Base-by-base conservation (phyloP, 2,888 invertebrate species). In the Mesochorus sp. region DNA sequence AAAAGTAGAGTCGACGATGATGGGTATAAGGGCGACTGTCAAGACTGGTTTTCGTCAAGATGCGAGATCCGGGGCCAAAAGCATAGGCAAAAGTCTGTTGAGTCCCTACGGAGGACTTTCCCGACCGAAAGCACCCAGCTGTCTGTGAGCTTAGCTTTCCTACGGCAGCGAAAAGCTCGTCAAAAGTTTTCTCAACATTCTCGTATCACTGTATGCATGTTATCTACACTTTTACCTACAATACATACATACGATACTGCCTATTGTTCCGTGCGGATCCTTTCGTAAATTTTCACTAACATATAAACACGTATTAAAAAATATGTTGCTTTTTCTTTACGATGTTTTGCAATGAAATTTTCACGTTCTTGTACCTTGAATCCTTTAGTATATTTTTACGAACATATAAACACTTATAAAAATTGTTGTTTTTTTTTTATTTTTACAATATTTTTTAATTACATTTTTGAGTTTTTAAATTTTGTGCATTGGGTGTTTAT, bases 11-110 rank as follows among this genome's bases (percentile, higher is more conserved):
- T 86, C 86, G 85, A 89, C 86, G 88, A 88, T 88, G 89, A 89
- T 88, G 89, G 89, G 87, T 87, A 85, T 88, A 89, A 89, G 89
- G 89, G 86, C 84, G 87, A 85, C 85, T 90, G 90, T 90, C 90
- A 86, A 83, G 82, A 80, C 83, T 87, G 84, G 87, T 90, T 89
- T 86, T 88, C 88, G 88, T 90, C 88, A 88, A 84, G 80, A 83
- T 80, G 68, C 82, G 83, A 67, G 49, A 73, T 72, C 70, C 74
- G 74, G 85, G 57, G 59, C 85, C 86, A 88, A 86, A 88, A 88
- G 82, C 88, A 57, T 39, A 42, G 86, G 88, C 85, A 86, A 84
- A 87, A 85, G 86, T 85, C 84, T 85, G 73, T 81, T 31, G 37
- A 42, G 66, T 78, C 75, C 79, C 74, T 61, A 62, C 68, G 79